Evolutionary conservation across 2,113 vertebrate species (phyloP).

Genomic region (Phoxinus phoxinus): DNA sequence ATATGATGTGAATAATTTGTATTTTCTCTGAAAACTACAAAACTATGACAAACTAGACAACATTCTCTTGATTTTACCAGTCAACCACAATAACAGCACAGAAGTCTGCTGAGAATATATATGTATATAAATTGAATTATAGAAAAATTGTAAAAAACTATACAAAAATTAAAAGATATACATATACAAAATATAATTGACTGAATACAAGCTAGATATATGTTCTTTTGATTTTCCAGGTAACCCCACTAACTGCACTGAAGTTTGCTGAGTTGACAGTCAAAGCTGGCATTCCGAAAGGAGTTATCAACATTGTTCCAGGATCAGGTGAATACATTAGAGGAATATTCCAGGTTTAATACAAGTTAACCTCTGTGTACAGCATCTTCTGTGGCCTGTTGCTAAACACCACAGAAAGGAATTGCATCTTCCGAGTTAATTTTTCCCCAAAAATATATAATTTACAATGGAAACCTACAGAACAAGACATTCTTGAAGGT

Average conservation of each 20-base stretch:
- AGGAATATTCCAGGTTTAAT: no score
- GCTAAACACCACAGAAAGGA: no score
- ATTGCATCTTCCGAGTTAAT: no score
- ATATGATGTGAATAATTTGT: no score
- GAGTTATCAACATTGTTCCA: constrained; percentile 85
- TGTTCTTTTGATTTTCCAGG: constrained; percentile 67
- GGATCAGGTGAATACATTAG: constrained; percentile 78
- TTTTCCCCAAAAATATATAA: not conserved
- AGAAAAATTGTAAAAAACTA: no score
- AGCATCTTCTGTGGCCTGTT: no score
- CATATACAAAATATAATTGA: not conserved
- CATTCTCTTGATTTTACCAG: no score
- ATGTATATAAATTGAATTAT: not conserved
- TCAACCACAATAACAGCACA: no score
- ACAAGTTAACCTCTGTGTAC: no score
- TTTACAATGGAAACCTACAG: not conserved
- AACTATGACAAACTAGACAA: no score
- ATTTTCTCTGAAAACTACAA: no score
- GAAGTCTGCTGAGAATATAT: not conserved
- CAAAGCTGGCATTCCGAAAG: constrained; percentile 85
- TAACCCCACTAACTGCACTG: constrained; percentile 86
- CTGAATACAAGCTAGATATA: not conserved
- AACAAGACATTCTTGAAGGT: not conserved
- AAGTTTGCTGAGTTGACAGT: constrained; percentile 87
- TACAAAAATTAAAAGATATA: no score